phyloP scores from a whole-genome alignment of 2,888 invertebrate genomes.

The Bombylius discolor region DNA sequence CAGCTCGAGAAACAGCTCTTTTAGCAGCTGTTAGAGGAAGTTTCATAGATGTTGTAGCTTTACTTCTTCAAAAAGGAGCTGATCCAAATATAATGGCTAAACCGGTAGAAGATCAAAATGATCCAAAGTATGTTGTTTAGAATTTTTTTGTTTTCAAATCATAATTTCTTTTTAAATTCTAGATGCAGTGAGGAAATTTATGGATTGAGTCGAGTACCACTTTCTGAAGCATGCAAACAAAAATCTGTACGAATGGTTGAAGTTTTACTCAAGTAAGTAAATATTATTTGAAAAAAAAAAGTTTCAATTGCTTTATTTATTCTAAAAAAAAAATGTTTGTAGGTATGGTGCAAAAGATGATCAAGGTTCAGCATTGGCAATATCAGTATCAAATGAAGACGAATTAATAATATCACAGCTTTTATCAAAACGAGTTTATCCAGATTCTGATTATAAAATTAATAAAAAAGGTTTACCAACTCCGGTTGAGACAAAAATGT shows the following conservation, averaged over 20 bases:
- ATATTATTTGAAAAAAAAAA: neutral
- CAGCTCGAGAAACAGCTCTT: slow-evolving; percentile 68
- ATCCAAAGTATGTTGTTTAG: slow-evolving; percentile 24
- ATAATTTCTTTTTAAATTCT: neutral
- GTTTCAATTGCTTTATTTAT: neutral
- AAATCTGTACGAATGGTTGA: slow-evolving; percentile 33
- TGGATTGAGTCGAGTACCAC: slow-evolving; percentile 33
- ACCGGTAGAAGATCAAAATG: slow-evolving; percentile 35
- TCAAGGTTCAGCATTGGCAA: slow-evolving; percentile 64
- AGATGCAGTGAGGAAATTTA: slow-evolving; percentile 34
- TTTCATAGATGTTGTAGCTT: slow-evolving; percentile 55
- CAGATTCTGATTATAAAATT: slow-evolving; percentile 85
- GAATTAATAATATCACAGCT: slow-evolving; percentile 64
- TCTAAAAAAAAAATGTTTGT: neutral
- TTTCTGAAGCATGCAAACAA: slow-evolving; percentile 35
- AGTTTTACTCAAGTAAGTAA: slow-evolving; percentile 28
- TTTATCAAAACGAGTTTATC: slow-evolving; percentile 75
- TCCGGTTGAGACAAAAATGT: slow-evolving; percentile 37
- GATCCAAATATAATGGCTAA: slow-evolving; percentile 59
- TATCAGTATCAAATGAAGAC: slow-evolving; percentile 61
- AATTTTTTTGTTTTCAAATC: slow-evolving; percentile 1
- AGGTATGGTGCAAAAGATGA: slow-evolving; percentile 75
- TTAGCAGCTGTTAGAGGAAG: slow-evolving; percentile 67
- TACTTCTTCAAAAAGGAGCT: slow-evolving; percentile 65
- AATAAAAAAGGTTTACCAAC: slow-evolving; percentile 67